Base-by-base conservation (phyloP, 2,888 invertebrate species). In the Ophion ellenae region DNA sequence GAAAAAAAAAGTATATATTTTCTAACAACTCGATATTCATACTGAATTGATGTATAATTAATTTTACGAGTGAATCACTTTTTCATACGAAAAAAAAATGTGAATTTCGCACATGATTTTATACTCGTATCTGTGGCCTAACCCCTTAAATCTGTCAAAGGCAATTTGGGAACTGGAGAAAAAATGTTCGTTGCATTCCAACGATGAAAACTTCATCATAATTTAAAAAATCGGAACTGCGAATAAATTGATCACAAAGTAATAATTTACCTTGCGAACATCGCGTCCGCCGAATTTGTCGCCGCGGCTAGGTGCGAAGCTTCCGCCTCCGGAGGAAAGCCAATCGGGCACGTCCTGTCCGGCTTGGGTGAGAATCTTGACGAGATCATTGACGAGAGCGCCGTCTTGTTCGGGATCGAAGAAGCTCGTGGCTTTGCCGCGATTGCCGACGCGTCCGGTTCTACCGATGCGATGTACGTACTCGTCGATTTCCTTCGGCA, bases 401-500 rank as follows among this genome's bases (percentile, higher is more conserved):
- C 92, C 85, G 91, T 98, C 98, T 0, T 81, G 7, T 0, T 79
- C 83, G 0, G 89, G 81, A 82, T 98, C 97, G 92, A 95, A 98
- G 94, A 99, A 97, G 0, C 98, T 98, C 0, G 98, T 97, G 0
- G 99, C 97, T 87, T 96, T 97, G 2, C 99, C 99, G 57, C 96
- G 95, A 91, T 98, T 98, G 14, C 99, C 99, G 0, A 99, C 98
- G 87, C 99, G 96, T 0, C 99, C 99, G 6, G 99, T 99, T 88
- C 99, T 96, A 0, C 99, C 99, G 89, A 99, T 98, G 82, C 99
- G 95, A 94, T 99, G 99, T 0, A 99, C 98, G 90, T 99, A 99
- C 90, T 99, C 99, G 89, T 99, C 99, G 87, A 99, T 97, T 86
- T 96, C 96, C 83, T 97, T 96, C 0, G 99, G 99, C 91, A 99